phyloP scores from a whole-genome alignment of 2,888 invertebrate genomes.

The Rhaphigaster nebulosa region DNA sequence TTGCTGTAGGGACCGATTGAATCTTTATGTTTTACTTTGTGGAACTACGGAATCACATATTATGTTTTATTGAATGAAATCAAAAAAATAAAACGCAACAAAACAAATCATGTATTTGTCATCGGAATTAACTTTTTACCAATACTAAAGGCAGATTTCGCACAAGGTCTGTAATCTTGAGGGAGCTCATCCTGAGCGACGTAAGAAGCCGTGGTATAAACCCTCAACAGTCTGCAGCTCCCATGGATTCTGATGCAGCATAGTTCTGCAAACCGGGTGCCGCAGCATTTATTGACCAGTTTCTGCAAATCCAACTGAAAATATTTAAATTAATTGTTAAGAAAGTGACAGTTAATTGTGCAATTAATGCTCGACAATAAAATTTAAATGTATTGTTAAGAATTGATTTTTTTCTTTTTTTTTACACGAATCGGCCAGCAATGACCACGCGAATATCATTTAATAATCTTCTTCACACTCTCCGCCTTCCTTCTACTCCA shows the following conservation, averaged over 20 bases:
- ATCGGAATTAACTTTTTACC: neutral
- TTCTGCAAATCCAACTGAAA: slow-evolving; percentile 21
- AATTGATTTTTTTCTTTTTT: too few species aligned
- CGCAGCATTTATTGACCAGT: neutral
- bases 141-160: neutral
- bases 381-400: too few species aligned
- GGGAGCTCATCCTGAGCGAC: neutral
- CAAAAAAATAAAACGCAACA: neutral
- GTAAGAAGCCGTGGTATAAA: slow-evolving; percentile 72
- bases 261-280: neutral
- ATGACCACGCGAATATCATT: too few species aligned
- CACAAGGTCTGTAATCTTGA: neutral
- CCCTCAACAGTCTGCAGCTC: slow-evolving; percentile 90
- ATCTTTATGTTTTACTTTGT: neutral
- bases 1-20: neutral
- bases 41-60: neutral
- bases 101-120: neutral
- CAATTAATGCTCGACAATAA: too few species aligned
- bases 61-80: neutral
- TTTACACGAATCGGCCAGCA: too few species aligned
- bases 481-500: too few species aligned
- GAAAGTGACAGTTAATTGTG: neutral
- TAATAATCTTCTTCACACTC: too few species aligned
- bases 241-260: slow-evolving; percentile 90
- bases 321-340: neutral